Percentiles rank a stretch among this genome's conserved stretches.
These are phyloP conservation scores for Spodoptera littoralis DNA, from an alignment of 2,888 invertebrate genomes.

Conservation along the genomic window DNA sequence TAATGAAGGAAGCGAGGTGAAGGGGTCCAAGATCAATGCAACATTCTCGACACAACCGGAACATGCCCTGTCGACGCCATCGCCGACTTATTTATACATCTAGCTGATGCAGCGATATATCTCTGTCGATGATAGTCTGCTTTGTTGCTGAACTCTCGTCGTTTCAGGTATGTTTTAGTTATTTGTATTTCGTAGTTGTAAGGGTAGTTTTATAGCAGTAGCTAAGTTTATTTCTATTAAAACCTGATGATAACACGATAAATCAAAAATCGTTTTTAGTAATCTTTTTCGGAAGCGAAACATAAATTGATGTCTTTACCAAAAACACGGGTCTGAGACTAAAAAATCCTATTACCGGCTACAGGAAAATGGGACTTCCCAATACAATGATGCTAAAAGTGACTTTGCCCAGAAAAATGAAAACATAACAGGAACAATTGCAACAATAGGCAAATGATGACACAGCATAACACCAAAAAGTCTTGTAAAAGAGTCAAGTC, in stretches of 20 bases:
- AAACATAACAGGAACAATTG: slow-evolving; percentile 46
- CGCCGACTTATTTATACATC: slow-evolving; percentile 81
- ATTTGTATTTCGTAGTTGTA: slow-evolving; percentile 2
- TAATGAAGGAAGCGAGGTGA: slow-evolving; percentile 64
- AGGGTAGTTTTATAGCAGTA: no score
- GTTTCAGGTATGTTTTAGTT: slow-evolving; percentile 82
- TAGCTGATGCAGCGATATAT: slow-evolving; percentile 84
- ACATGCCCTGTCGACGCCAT: slow-evolving; percentile 81
- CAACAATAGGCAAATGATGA: slow-evolving; percentile 64
- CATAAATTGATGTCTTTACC: neutral
- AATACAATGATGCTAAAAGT: slow-evolving; percentile 15
- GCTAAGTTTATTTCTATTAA: no score
- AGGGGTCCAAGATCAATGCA: slow-evolving; percentile 70
- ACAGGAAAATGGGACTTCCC: slow-evolving; percentile 7
- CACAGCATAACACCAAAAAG: slow-evolving; percentile 61
- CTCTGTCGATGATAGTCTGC: slow-evolving; percentile 88
- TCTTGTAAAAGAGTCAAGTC: slow-evolving; percentile 66
- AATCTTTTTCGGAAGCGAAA: no score
- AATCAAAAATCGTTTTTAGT: no score
- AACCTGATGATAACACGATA: no score
- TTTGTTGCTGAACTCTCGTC: slow-evolving; percentile 87
- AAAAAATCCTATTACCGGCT: neutral
- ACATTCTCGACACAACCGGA: slow-evolving; percentile 66
- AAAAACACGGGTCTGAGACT: neutral
- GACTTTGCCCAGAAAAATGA: slow-evolving; percentile 23